Percentiles rank a stretch among this genome's conserved stretches.
These are phyloP conservation scores for Clarias platycephalus DNA, from an alignment of 2,797 vertebrate species.

Conservation along the genomic window DNA sequence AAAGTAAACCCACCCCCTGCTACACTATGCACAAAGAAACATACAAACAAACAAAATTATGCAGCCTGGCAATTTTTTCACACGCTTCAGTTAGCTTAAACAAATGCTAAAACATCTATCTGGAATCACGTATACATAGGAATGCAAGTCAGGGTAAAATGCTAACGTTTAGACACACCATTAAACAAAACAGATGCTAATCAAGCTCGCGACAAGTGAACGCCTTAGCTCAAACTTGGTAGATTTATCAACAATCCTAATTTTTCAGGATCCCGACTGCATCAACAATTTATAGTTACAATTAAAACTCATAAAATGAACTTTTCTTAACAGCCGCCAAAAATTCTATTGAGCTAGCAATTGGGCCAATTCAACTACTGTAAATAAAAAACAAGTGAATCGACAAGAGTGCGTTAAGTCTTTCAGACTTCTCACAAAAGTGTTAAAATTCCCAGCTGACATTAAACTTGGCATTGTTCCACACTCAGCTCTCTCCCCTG, in stretches of 20 bases:
- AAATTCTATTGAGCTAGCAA: neutral
- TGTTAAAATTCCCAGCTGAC: neutral
- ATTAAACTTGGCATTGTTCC: neutral
- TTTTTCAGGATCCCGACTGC: neutral
- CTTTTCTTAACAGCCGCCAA: neutral
- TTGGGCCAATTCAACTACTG: neutral
- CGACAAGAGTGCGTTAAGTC: neutral
- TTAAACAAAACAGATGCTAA: neutral
- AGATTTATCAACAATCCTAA: neutral
- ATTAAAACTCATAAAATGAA: neutral
- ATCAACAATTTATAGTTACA: neutral
- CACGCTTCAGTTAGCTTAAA: neutral
- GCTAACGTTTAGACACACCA: neutral
- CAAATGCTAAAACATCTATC: neutral
- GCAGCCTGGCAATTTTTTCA: neutral
- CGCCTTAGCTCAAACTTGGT: neutral
- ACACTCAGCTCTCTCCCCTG: neutral
- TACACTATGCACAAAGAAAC: too few relatives aligned
- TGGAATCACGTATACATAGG: too few relatives aligned
- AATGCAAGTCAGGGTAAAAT: neutral
- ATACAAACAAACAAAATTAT: neutral
- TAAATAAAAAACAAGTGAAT: neutral
- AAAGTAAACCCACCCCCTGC: neutral
- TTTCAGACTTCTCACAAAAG: neutral
- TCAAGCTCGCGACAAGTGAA: neutral